Evolutionary conservation across 2,797 vertebrate genomes (phyloP).

Genomic region (Cyprinodon diabolis): DNA sequence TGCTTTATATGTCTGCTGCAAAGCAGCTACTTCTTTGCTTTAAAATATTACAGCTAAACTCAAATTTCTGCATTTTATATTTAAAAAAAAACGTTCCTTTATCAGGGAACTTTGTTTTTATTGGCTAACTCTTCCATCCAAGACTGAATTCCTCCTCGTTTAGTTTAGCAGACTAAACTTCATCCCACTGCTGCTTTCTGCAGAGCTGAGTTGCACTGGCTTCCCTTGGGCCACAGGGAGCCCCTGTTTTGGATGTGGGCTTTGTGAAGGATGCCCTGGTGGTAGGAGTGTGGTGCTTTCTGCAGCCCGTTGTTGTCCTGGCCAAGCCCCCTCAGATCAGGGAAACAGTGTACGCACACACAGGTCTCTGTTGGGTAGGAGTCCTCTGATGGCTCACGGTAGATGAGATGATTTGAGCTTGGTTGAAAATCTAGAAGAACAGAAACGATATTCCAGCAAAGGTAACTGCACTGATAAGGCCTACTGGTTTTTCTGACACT

Average conservation of each 20-base stretch:
- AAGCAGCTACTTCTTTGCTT: not conserved
- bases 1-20: not conserved
- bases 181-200: constrained; percentile 28
- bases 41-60: not conserved
- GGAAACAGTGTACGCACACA: constrained; percentile 75
- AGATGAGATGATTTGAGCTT: not conserved
- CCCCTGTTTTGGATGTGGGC: not conserved
- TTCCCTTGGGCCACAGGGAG: not conserved
- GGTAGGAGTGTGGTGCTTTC: constrained; percentile 29
- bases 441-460: not conserved
- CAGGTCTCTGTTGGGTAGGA: constrained; percentile 76
- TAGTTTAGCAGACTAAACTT: constrained; percentile 2
- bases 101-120: not conserved
- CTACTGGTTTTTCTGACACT: constrained; percentile 6
- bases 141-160: not conserved
- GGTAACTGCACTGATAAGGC: not conserved
- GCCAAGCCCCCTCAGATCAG: constrained; percentile 48
- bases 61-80: not conserved
- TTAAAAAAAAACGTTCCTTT: too few species aligned
- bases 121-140: not conserved
- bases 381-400: constrained; percentile 21
- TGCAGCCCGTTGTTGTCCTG: constrained; percentile 14
- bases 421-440: constrained; percentile 41
- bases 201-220: not conserved
- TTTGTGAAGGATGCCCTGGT: constrained; percentile 41